A percentile compares a stretch with the other conserved stretches of the same genome.
Evolutionary conservation across 2,113 vertebrate genomes (phyloP).

Genomic region (Aramus guarauna): DNA sequence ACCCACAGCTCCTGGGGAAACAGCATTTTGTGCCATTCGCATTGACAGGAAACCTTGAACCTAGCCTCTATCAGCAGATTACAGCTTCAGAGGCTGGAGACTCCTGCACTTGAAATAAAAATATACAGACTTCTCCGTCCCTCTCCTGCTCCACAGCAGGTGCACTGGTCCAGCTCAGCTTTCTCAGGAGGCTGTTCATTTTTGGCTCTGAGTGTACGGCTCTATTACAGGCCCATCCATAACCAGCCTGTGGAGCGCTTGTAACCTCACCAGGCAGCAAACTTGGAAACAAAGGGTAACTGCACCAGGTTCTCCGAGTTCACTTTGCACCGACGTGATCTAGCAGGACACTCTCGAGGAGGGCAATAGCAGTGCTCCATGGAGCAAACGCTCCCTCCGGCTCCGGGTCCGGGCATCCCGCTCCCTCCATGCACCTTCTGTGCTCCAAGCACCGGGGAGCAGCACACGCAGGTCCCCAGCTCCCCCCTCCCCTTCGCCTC

Average conservation of each 20-base stretch:
- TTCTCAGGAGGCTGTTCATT: slow-evolving; percentile 1
- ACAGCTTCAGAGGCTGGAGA: neutral
- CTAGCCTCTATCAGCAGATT: neutral
- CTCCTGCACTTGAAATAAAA: neutral
- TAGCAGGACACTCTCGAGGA: accelerated
- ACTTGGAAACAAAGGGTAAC: neutral
- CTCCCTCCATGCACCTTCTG: neutral
- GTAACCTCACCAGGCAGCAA: neutral
- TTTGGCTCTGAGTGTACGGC: neutral
- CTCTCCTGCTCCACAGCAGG: neutral
- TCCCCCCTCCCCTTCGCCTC: neutral
- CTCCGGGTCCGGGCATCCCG: accelerated
- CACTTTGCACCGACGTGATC: neutral
- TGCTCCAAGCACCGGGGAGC: neutral
- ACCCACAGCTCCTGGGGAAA: neutral
- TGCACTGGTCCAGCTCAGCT: neutral
- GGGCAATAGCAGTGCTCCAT: neutral
- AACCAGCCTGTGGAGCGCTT: neutral
- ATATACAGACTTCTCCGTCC: neutral
- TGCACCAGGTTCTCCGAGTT: neutral
- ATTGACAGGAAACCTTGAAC: neutral
- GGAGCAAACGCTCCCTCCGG: neutral
- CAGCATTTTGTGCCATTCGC: neutral
- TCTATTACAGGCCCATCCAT: neutral
- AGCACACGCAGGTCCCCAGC: accelerated